Evolutionary conservation across 2,888 invertebrate genomes (phyloP), one percentile per base, ranked within the genome.

Genomic region (Stenodema calcarata): DNA sequence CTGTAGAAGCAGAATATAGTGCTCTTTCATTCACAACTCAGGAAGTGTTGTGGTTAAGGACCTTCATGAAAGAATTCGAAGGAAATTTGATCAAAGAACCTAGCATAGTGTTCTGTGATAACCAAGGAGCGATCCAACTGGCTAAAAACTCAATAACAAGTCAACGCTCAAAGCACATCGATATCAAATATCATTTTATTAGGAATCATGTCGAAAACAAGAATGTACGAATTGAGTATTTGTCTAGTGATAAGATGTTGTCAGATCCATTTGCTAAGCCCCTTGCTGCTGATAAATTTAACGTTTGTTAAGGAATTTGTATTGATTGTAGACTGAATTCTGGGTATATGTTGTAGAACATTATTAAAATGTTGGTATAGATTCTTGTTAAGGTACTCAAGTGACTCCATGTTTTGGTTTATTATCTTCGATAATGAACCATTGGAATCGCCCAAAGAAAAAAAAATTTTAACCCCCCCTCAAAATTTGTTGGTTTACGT

Each of bases 41-140:
- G 23, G 85, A 85, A 81, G 50, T 23, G 11, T n/a, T 81, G 9
- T 81, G 62, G 50, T 23, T 81, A 7, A 54, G 23, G 54, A 16
- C 12, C 23, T 14, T 81, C 0, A 81, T 81, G 16, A 11, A 9
- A 2, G 81, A 81, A 81, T 62, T 81, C n/a, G 35, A 27, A 14
- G 12, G 23, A 54, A 54, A 54, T 30, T 78, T 78, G 23, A 41
- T 11, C 1, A 62, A 35, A 14, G 6, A 78, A n/a, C 69, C 78
- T 35, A 35, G 7, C 18, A 78, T 23, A n/a, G 42, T 78, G 4
- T 79, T 54, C 23, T 86, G 86, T 35, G 86, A 86, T 54, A 86
- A 86, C 41, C 73, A 85, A 16, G 76, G 85, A 28, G 70, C 86
- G 18, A 69, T 62, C n/a, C 27, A 62, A 50, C 6, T 86, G n/a